These are phyloP conservation scores for Doryteuthis pealeii DNA, from an alignment of 1,140 invertebrate genomes.

Conservation along the genomic window DNA sequence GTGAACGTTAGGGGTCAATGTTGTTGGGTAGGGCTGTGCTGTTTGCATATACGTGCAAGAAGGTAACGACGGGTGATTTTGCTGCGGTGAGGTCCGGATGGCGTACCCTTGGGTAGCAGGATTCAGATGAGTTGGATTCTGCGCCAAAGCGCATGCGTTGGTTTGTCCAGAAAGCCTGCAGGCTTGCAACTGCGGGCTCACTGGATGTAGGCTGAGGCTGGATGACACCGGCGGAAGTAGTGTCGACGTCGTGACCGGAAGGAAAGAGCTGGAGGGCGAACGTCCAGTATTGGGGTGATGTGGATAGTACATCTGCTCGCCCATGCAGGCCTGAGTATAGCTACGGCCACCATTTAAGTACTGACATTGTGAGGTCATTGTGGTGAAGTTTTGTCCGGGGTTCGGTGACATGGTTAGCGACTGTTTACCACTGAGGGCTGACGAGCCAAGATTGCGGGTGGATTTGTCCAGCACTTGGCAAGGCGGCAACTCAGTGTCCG, in stretches of 20 bases:
- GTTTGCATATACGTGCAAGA: constrained; percentile 54
- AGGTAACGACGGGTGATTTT: constrained; percentile 42
- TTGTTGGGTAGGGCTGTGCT: constrained; percentile 42
- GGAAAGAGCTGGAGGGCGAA: constrained; percentile 35
- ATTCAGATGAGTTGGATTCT: constrained; percentile 33
- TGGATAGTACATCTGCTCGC: constrained; percentile 43
- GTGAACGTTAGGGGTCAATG: constrained; percentile 46
- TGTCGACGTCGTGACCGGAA: constrained; percentile 38
- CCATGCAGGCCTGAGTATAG: constrained; percentile 30
- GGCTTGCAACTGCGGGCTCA: constrained; percentile 42
- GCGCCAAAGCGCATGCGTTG: constrained; percentile 42
- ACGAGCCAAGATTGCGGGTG: constrained; percentile 5
- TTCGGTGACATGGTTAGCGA: constrained; percentile 14
- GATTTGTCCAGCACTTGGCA: constrained; percentile 31
- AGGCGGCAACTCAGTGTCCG: constrained; percentile 30
- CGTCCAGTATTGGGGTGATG: constrained; percentile 42
- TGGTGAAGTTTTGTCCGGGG: constrained; percentile 19
- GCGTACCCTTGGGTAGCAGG: constrained; percentile 37
- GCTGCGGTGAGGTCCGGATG: constrained; percentile 36
- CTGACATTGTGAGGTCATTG: constrained; percentile 23
- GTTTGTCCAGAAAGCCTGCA: constrained; percentile 39
- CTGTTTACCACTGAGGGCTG: neutral
- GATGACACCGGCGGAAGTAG: constrained; percentile 28
- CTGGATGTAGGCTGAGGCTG: constrained; percentile 33
- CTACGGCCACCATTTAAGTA: constrained; percentile 21